phyloP scores from a whole-genome alignment of 2,888 invertebrate genomes.

The Dysmachus trigonus region DNA sequence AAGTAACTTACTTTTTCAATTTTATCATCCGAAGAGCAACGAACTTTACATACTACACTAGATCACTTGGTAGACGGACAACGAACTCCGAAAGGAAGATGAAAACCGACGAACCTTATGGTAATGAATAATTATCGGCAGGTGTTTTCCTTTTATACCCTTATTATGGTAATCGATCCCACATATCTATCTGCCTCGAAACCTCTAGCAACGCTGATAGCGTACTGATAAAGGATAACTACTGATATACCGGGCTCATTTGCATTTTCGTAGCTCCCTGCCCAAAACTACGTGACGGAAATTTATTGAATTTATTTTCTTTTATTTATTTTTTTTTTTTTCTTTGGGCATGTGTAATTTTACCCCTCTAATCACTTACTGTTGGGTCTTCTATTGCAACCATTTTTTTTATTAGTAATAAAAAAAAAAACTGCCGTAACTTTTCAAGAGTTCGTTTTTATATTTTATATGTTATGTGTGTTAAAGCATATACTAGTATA shows the following conservation, averaged over 20 bases:
- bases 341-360: background rate
- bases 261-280: slow-evolving; percentile 4
- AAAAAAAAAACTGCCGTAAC: too few relatives aligned
- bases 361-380: background rate
- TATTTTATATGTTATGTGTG: too few relatives aligned
- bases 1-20: background rate
- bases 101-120: slow-evolving; percentile 14
- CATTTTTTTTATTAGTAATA: background rate
- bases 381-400: background rate
- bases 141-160: slow-evolving; percentile 52
- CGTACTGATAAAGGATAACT: slow-evolving; percentile 45
- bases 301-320: background rate
- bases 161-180: slow-evolving; percentile 51
- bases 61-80: background rate
- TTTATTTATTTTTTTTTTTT: background rate
- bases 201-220: slow-evolving; percentile 47
- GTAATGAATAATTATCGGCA: slow-evolving; percentile 48
- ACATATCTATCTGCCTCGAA: slow-evolving; percentile 40
- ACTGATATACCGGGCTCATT: slow-evolving; percentile 19
- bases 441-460: too few relatives aligned
- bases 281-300: background rate
- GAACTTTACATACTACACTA: background rate
- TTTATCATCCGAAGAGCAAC: background rate
- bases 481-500: too few relatives aligned
- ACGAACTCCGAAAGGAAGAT: background rate